A percentile compares a stretch with the other conserved stretches of the same genome.
phyloP scores from a whole-genome alignment of 2,113 vertebrate genomes.

The Apodemus sylvaticus region DNA sequence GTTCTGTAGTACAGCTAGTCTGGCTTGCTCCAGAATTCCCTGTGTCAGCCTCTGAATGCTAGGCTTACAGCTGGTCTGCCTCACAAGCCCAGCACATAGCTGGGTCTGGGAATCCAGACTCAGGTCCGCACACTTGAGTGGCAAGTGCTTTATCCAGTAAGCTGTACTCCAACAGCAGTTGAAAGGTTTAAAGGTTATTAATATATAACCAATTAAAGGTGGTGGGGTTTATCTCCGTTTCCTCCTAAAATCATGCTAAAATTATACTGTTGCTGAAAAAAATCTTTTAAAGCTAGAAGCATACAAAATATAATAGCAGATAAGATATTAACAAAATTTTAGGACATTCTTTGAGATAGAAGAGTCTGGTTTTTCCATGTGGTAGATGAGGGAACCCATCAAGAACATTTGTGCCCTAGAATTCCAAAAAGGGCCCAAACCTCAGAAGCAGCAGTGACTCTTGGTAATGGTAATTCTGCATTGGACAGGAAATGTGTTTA shows the following conservation, averaged over 20 bases:
- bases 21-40: not conserved
- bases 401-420: not conserved
- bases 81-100: too few species aligned
- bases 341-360: not conserved
- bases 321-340: not conserved
- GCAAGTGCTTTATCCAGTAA: not conserved
- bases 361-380: not conserved
- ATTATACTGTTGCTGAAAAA: not conserved
- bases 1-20: too few species aligned
- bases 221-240: not conserved
- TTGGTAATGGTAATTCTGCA: not conserved
- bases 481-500: slow-evolving; percentile 8
- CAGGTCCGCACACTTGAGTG: not conserved
- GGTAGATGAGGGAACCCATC: not conserved
- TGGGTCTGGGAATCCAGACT: not conserved
- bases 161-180: not conserved
- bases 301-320: not conserved
- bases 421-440: not conserved
- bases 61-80: not conserved
- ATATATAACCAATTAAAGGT: not conserved
- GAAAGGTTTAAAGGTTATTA: not conserved
- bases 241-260: slow-evolving; percentile 19
- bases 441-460: not conserved
- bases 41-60: not conserved
- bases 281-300: not conserved